Evolutionary conservation across 1,140 invertebrate species (phyloP).

Genomic region (Portunus trituberculatus): DNA sequence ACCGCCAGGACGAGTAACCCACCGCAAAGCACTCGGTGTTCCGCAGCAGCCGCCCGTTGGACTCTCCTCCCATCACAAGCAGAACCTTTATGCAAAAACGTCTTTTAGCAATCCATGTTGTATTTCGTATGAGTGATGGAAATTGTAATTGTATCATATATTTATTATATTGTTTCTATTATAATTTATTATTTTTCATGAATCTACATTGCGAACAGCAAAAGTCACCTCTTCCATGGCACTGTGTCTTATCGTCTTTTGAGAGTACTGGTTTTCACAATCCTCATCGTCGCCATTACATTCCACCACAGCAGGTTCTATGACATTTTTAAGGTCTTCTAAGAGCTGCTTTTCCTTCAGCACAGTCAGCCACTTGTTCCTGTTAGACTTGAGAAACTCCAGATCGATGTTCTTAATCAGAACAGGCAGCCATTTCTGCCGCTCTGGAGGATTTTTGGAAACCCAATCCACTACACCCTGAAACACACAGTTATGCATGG

Average conservation of each 20-base stretch:
- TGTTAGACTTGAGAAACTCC: slow-evolving; percentile 26
- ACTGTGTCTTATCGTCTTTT: slow-evolving; percentile 55
- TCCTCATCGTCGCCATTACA: neutral
- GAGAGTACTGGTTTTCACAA: slow-evolving; percentile 25
- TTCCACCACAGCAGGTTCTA: slow-evolving; percentile 16
- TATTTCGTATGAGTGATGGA: neutral
- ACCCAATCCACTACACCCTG: slow-evolving; percentile 60
- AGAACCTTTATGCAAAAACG: slow-evolving; percentile 34
- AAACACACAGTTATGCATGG: neutral
- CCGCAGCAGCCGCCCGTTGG: slow-evolving; percentile 64
- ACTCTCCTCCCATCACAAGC: slow-evolving; percentile 68
- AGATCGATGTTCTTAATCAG: slow-evolving; percentile 58
- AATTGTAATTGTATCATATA: neutral
- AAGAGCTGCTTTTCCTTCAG: slow-evolving; percentile 62
- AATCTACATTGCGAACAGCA: neutral
- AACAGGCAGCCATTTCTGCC: slow-evolving; percentile 46
- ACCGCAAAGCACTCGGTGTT: slow-evolving; percentile 69
- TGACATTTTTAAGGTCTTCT: slow-evolving; percentile 52
- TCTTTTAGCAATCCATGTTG: neutral
- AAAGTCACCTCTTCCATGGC: slow-evolving; percentile 57
- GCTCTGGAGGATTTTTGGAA: slow-evolving; percentile 45
- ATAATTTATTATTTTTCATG: neutral
- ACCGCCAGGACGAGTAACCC: slow-evolving; percentile 62
- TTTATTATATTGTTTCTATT: neutral
- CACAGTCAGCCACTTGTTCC: slow-evolving; percentile 29